Conservation (phyloP, 92 coral and sea anemone genomes). For the Epizoanthus illoricatus region DNA sequence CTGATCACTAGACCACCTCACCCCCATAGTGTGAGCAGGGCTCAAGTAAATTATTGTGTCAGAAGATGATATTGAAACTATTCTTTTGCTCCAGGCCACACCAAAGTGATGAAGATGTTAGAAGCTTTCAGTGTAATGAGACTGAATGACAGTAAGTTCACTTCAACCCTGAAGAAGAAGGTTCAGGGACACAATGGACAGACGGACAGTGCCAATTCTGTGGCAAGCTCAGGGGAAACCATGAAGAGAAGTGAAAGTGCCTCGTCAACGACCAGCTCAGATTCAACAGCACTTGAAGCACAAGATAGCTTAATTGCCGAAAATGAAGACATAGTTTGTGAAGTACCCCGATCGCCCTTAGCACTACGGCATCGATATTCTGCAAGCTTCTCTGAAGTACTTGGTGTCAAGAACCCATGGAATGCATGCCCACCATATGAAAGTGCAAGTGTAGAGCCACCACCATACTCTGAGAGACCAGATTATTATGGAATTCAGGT, state of each 20-base stretch:
- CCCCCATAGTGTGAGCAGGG: too few species aligned
- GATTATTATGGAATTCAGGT: constrained; percentile 56
- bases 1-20: too few species aligned
- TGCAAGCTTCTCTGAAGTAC: constrained; percentile 75
- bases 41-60: too few species aligned
- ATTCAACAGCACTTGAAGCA: constrained; percentile 66
- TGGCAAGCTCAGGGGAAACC: constrained; percentile 44
- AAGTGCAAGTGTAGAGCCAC: constrained; percentile 69
- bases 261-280: constrained; percentile 85
- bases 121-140: constrained; percentile 94
- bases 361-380: constrained; percentile 64
- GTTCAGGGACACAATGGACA: constrained; percentile 58
- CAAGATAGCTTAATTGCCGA: constrained; percentile 48
- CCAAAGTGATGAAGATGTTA: constrained; percentile 83
- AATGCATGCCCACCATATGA: constrained; percentile 82
- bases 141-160: constrained; percentile 84
- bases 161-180: constrained; percentile 83
- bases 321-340: constrained; percentile 28
- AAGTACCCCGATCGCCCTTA: constrained; percentile 23
- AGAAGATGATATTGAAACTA: neutral
- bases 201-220: constrained; percentile 48
- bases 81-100: constrained; percentile 64
- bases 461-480: constrained; percentile 81
- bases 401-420: constrained; percentile 72
- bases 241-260: constrained; percentile 69